phyloP scores from a whole-genome alignment of 2,888 invertebrate genomes.

The Hedychridium roseum region DNA sequence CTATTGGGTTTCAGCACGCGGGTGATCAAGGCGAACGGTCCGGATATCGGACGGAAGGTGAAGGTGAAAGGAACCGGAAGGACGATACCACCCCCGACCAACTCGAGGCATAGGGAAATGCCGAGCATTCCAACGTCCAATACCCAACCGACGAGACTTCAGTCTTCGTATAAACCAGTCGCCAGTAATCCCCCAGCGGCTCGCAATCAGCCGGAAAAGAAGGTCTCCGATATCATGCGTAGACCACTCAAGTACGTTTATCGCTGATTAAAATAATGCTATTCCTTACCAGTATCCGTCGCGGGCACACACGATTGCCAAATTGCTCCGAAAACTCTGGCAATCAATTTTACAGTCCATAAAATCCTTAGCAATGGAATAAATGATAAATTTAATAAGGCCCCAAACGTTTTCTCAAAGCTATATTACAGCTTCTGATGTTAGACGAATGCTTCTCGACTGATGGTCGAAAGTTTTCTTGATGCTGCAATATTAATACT shows the following conservation, averaged over 20 bases:
- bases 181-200: slow-evolving; percentile 45
- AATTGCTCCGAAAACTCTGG: slow-evolving; percentile 3
- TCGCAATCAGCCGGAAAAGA: slow-evolving; percentile 52
- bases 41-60: slow-evolving; percentile 87
- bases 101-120: slow-evolving; percentile 53
- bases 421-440: too few species aligned
- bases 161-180: slow-evolving; percentile 65
- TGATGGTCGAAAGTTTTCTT: too few species aligned
- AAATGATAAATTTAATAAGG: too few species aligned
- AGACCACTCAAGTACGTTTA: slow-evolving; percentile 76
- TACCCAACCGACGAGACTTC: slow-evolving; percentile 49
- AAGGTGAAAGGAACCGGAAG: slow-evolving; percentile 71
- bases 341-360: too few species aligned
- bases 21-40: slow-evolving; percentile 91
- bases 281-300: background rate
- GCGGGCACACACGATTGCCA: background rate
- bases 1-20: slow-evolving; percentile 74
- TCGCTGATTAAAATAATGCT: background rate
- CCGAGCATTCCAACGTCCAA: slow-evolving; percentile 53
- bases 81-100: slow-evolving; percentile 52
- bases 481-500: too few species aligned
- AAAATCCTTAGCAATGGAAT: too few species aligned
- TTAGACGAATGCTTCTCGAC: too few species aligned
- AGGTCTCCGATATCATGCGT: slow-evolving; percentile 71
- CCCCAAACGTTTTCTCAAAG: too few species aligned